Percentiles rank a stretch among this genome's conserved stretches.
phyloP scores from a whole-genome alignment of 2,797 vertebrate genomes.

The Chrysocyon brachyurus region DNA sequence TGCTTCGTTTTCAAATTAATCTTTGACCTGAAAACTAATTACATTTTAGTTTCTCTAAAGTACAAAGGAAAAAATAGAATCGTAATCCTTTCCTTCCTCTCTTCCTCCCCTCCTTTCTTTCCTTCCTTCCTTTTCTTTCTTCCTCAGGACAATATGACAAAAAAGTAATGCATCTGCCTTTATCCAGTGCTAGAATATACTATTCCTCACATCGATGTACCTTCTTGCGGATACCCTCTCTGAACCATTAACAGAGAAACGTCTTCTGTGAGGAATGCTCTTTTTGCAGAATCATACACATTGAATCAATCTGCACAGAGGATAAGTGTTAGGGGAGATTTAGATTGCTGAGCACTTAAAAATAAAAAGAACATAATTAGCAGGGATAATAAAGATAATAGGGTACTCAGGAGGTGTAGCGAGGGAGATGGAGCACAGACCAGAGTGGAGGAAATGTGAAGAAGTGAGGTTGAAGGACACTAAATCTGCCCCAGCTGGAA shows the following conservation, averaged over 20 bases:
- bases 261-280: slow-evolving; percentile 65
- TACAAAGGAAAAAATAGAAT: slow-evolving; percentile 24
- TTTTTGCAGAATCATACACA: slow-evolving; percentile 46
- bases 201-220: neutral
- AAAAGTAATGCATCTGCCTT: slow-evolving; percentile 66
- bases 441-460: slow-evolving; percentile 47
- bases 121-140: neutral
- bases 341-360: slow-evolving; percentile 72
- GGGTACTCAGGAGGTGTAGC: neutral
- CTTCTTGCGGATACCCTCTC: neutral
- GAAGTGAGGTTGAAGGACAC: neutral
- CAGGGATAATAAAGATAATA: slow-evolving; percentile 48
- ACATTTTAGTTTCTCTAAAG: neutral
- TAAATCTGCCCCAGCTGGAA: neutral
- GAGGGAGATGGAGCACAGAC: slow-evolving; percentile 45
- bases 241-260: slow-evolving; percentile 69
- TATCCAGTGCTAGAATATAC: neutral
- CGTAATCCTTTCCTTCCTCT: slow-evolving; percentile 51
- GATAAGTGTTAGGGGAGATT: slow-evolving; percentile 55
- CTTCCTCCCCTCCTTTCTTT: neutral
- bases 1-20: neutral
- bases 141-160: slow-evolving; percentile 8
- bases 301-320: slow-evolving; percentile 62
- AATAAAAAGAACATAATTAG: neutral
- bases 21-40: neutral